Conservation (phyloP, 2,113 vertebrate species). For the Indicator maculatus region DNA sequence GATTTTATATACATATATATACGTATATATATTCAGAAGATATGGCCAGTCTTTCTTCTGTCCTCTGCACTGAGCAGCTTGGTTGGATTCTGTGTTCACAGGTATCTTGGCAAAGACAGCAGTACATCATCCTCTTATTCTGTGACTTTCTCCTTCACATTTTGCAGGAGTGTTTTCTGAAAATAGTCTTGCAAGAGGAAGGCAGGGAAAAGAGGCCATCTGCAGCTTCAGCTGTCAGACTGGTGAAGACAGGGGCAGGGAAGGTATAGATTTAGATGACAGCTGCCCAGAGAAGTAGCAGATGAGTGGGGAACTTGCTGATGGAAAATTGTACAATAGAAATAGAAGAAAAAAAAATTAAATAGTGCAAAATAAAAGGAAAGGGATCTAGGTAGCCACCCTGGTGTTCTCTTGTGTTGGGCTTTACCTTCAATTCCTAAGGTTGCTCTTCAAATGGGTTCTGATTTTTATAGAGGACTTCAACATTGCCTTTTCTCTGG, state of each 20-base stretch:
- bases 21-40: not conserved
- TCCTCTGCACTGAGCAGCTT: not conserved
- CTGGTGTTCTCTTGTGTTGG: not conserved
- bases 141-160: not conserved
- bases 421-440: not conserved
- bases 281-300: not conserved
- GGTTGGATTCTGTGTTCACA: not conserved
- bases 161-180: not conserved
- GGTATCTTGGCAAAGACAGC: not conserved
- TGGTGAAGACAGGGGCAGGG: not conserved
- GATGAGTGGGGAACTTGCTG: not conserved
- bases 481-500: not conserved
- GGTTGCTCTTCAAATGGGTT: not conserved
- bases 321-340: not conserved
- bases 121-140: not conserved
- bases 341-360: not conserved
- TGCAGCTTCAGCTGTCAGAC: not conserved
- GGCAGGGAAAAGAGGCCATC: not conserved
- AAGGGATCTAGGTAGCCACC: not conserved
- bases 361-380: not conserved
- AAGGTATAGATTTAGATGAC: conserved; percentile 10
- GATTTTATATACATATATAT: no score
- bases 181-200: not conserved
- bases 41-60: not conserved
- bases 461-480: not conserved